These are phyloP conservation scores for Scartelaos histophorus DNA, from an alignment of 2,113 vertebrate species.

Conservation along the genomic window DNA sequence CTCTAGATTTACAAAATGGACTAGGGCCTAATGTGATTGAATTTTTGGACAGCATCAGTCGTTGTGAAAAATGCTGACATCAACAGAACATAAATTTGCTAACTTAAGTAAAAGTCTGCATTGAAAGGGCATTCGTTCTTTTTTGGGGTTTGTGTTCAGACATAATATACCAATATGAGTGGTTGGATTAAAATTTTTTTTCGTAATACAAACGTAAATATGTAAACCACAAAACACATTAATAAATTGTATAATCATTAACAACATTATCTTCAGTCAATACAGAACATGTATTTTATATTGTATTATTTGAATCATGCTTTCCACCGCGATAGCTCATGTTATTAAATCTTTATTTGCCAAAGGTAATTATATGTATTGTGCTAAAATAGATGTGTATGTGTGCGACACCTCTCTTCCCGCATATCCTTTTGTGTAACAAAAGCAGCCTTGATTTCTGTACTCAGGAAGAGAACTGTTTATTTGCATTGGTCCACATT, in stretches of 20 bases:
- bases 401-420: slow-evolving; percentile 38
- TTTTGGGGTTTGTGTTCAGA: background rate
- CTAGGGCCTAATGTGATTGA: slow-evolving; percentile 73
- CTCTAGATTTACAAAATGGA: slow-evolving; percentile 61
- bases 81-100: slow-evolving; percentile 69
- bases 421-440: slow-evolving; percentile 33
- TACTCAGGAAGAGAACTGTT: slow-evolving; percentile 68
- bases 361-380: slow-evolving; percentile 46
- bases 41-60: slow-evolving; percentile 66
- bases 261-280: slow-evolving; percentile 53
- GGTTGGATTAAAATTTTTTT: slow-evolving; percentile 29
- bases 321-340: slow-evolving; percentile 25
- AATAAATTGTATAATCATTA: slow-evolving; percentile 46
- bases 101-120: slow-evolving; percentile 69
- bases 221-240: slow-evolving; percentile 28
- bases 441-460: slow-evolving; percentile 41
- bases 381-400: slow-evolving; percentile 20
- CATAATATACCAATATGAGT: background rate
- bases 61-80: slow-evolving; percentile 77
- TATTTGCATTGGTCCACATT: slow-evolving; percentile 70
- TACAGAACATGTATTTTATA: slow-evolving; percentile 25
- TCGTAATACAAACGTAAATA: slow-evolving; percentile 52
- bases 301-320: slow-evolving; percentile 40
- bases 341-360: slow-evolving; percentile 31
- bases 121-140: slow-evolving; percentile 39